These are phyloP conservation scores for Ceratina calcarata DNA, from an alignment of 1,140 invertebrate species.

Conservation along the genomic window DNA sequence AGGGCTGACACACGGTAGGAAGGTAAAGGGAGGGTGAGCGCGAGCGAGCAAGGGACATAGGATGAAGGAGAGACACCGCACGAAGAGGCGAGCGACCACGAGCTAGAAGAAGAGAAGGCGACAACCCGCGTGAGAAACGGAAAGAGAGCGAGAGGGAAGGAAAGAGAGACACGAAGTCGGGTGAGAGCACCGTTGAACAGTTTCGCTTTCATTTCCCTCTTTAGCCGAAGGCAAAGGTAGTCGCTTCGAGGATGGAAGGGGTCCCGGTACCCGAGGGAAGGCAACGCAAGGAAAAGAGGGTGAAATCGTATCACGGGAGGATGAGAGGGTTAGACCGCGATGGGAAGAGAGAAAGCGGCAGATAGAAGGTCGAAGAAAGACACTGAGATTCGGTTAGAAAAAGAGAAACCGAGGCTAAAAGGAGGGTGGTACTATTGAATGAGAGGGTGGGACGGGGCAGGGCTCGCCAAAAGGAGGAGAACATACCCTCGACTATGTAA, in stretches of 20 bases:
- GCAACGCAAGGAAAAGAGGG: slow-evolving; percentile 32
- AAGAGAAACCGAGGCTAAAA: slow-evolving; percentile 31
- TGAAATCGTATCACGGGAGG: slow-evolving; percentile 37
- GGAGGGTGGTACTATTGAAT: slow-evolving; percentile 48
- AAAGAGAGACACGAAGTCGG: slow-evolving; percentile 52
- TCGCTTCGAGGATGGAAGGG: slow-evolving; percentile 51
- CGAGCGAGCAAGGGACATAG: slow-evolving; percentile 42
- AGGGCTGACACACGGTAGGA: slow-evolving; percentile 68
- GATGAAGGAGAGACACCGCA: slow-evolving; percentile 17
- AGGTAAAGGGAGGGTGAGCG: slow-evolving; percentile 52
- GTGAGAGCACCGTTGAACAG: slow-evolving; percentile 63
- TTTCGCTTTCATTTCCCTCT: slow-evolving; percentile 71
- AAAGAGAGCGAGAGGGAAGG: slow-evolving; percentile 23
- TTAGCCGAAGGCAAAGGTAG: slow-evolving; percentile 67
- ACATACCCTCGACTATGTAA: slow-evolving; percentile 73
- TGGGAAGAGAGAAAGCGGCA: slow-evolving; percentile 2
- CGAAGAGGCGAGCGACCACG: slow-evolving; percentile 41
- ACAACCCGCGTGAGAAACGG: too few species aligned
- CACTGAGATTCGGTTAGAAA: slow-evolving; percentile 33
- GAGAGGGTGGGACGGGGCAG: slow-evolving; percentile 42
- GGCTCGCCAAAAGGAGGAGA: slow-evolving; percentile 64
- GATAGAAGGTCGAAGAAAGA: slow-evolving; percentile 26
- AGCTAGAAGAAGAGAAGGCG: slow-evolving; percentile 6
- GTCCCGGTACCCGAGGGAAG: slow-evolving; percentile 51
- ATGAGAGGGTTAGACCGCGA: slow-evolving; percentile 30